Conservation (phyloP, 2,113 vertebrate genomes). For the Collichthys lucidus region DNA sequence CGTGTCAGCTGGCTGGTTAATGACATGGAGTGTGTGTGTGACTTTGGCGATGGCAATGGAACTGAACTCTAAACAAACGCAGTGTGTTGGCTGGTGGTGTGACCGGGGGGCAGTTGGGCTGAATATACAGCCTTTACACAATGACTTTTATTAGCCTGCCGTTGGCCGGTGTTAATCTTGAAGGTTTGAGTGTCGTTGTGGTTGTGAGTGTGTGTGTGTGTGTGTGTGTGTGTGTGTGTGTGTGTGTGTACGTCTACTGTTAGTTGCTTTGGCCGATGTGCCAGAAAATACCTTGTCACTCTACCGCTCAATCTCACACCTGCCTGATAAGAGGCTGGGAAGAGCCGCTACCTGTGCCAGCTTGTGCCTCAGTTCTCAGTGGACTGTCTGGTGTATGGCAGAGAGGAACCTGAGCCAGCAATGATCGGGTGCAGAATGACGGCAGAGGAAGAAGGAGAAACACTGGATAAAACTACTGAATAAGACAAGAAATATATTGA, state of each 20-base stretch:
- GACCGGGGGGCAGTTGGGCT: constrained; percentile 28
- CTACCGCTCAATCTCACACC: constrained; percentile 48
- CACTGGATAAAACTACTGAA: background rate
- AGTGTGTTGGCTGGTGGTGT: constrained; percentile 23
- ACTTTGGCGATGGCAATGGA: constrained; percentile 63
- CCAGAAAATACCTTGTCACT: constrained; percentile 53
- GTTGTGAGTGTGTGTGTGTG: constrained; percentile 32
- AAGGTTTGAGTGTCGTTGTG: constrained; percentile 27
- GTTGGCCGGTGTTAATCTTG: constrained; percentile 56
- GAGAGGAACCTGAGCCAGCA: constrained; percentile 13
- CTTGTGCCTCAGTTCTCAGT: constrained; percentile 16
- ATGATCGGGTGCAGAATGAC: background rate
- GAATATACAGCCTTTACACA: constrained; percentile 61
- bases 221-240: constrained; percentile 33
- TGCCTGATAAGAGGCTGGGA: constrained; percentile 64
- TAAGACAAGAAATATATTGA: background rate
- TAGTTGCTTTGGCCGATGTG: constrained; percentile 58
- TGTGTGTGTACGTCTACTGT: constrained; percentile 21
- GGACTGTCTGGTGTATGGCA: background rate
- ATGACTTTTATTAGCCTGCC: constrained; percentile 70
- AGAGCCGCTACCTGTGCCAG: constrained; percentile 52
- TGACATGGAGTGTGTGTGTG: constrained; percentile 44
- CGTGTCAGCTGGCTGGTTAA: constrained; percentile 70
- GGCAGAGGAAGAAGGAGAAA: background rate
- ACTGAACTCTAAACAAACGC: constrained; percentile 72